Conservation (phyloP, 1,140 invertebrate species). For the Trichonephila inaurata region DNA sequence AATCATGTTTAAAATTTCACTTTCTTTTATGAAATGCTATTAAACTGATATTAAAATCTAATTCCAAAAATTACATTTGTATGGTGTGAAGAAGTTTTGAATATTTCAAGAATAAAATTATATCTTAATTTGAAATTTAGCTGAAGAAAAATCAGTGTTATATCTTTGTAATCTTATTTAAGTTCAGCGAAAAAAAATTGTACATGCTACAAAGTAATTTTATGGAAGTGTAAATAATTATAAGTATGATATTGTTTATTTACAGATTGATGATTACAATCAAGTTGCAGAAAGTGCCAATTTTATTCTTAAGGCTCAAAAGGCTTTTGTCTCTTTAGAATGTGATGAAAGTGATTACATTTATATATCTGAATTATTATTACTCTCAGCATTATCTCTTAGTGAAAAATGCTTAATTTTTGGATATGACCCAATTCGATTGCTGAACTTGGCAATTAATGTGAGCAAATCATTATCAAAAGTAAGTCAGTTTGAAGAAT, state of each 20-base stretch:
- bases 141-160: too few relatives aligned
- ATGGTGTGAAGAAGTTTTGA: too few relatives aligned
- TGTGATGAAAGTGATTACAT: conserved; percentile 33
- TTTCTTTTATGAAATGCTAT: too few relatives aligned
- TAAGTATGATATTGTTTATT: neutral
- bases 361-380: conserved; percentile 56
- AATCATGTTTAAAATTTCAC: too few relatives aligned
- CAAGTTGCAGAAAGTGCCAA: conserved; percentile 52
- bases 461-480: neutral
- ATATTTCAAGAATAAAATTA: too few relatives aligned
- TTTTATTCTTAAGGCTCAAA: conserved; percentile 34
- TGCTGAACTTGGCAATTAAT: conserved; percentile 29
- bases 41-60: too few relatives aligned
- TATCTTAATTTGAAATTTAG: too few relatives aligned
- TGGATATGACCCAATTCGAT: conserved; percentile 44
- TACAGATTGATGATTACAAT: conserved; percentile 46
- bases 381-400: conserved; percentile 48
- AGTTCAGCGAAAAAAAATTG: too few relatives aligned
- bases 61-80: too few relatives aligned
- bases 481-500: neutral
- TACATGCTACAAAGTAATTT: neutral
- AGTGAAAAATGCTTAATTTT: conserved; percentile 31
- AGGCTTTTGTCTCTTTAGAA: neutral
- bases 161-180: too few relatives aligned
- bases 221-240: neutral